These are phyloP conservation scores for Galbula dea DNA, from an alignment of 2,113 vertebrate species.

Conservation along the genomic window DNA sequence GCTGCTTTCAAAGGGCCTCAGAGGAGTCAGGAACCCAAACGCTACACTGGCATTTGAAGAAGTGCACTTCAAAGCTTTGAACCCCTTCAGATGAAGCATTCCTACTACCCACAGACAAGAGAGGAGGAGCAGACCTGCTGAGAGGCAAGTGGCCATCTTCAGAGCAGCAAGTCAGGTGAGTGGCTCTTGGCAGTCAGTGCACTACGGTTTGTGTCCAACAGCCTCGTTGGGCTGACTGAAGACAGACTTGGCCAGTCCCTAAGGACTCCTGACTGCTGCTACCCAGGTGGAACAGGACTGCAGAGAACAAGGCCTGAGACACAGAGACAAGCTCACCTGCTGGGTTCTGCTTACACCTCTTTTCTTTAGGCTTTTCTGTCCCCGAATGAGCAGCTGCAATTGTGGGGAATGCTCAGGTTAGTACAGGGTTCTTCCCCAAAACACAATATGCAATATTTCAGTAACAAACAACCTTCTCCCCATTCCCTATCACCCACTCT, in stretches of 20 bases:
- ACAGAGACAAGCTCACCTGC: conserved; percentile 63
- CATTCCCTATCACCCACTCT: neutral
- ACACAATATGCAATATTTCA: neutral
- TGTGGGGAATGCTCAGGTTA: conserved; percentile 51
- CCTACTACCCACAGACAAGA: neutral
- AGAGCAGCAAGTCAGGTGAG: neutral
- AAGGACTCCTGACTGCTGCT: neutral
- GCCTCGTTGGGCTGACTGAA: neutral
- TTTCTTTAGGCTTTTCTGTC: conserved; percentile 67
- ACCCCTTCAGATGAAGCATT: neutral
- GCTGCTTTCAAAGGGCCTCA: neutral
- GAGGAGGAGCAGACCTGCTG: neutral
- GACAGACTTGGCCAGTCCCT: neutral
- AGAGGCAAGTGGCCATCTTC: neutral
- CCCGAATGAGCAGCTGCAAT: conserved; percentile 66
- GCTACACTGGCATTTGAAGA: neutral
- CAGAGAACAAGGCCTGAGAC: conserved; percentile 21
- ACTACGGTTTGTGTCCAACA: neutral
- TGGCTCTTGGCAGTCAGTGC: neutral
- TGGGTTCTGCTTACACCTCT: conserved; percentile 67
- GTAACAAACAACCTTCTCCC: neutral
- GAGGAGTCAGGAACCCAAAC: neutral
- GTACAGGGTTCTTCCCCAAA: neutral
- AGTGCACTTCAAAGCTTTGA: neutral
- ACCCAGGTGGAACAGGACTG: neutral